phyloP scores from a whole-genome alignment of 2,888 invertebrate genomes.

The Cantharis nigra region DNA sequence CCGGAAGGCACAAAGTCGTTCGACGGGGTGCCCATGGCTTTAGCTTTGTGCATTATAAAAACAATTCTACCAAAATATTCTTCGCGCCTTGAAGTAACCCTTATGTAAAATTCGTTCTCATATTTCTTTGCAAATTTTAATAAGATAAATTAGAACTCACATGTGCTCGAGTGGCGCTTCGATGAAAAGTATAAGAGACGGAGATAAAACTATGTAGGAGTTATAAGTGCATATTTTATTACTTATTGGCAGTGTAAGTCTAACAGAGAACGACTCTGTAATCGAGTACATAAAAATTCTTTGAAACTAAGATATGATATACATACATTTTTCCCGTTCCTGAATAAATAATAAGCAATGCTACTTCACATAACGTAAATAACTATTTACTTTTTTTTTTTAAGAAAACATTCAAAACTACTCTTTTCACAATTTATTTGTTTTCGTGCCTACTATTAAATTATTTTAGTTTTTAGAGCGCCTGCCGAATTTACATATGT shows the following conservation, averaged over 20 bases:
- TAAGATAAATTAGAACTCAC: constrained; percentile 24
- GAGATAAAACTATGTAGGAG: constrained; percentile 35
- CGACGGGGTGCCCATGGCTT: constrained; percentile 23
- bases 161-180: constrained; percentile 26
- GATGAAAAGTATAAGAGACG: constrained; percentile 27
- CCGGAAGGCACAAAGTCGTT: constrained; percentile 32
- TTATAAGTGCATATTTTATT: constrained; percentile 48
- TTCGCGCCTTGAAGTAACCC: constrained; percentile 13
- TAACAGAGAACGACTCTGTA: constrained; percentile 38
- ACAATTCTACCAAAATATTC: constrained; percentile 10
- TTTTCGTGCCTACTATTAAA: neutral
- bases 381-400: neutral
- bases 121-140: constrained; percentile 9
- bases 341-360: constrained; percentile 9
- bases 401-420: neutral
- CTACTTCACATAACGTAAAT: neutral
- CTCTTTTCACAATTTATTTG: neutral
- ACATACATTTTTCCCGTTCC: constrained; percentile 5
- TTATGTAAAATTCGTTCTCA: neutral
- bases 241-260: constrained; percentile 45
- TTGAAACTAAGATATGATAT: constrained; percentile 20
- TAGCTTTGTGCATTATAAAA: constrained; percentile 5
- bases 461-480: neutral
- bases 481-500: neutral
- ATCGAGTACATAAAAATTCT: constrained; percentile 38